phyloP scores from a whole-genome alignment of 2,888 invertebrate genomes.

The Leptothorax acervorum region DNA sequence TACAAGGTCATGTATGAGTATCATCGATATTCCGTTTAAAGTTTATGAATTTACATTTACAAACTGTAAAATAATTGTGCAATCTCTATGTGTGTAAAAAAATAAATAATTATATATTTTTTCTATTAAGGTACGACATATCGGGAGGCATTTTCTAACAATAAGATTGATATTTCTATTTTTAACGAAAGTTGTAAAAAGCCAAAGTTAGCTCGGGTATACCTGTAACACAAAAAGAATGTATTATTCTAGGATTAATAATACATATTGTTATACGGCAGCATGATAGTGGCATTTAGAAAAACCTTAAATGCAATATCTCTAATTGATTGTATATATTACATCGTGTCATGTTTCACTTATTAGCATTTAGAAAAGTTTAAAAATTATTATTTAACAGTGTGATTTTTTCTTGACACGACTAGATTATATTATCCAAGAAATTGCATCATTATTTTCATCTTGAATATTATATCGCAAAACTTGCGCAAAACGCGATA shows the following conservation, averaged over 20 bases:
- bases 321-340: too few relatives aligned
- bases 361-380: neutral
- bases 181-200: neutral
- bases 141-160: neutral
- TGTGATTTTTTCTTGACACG: neutral
- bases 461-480: neutral
- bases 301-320: too few relatives aligned
- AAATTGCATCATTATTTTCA: neutral
- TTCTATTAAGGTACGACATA: too few relatives aligned
- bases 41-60: too few relatives aligned
- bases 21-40: neutral
- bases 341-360: too few relatives aligned
- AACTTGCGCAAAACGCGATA: neutral
- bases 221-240: too few relatives aligned
- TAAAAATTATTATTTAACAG: conserved; percentile 1
- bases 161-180: neutral
- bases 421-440: neutral
- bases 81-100: too few relatives aligned
- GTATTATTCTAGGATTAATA: neutral
- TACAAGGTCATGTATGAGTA: neutral
- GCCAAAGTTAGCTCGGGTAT: too few relatives aligned
- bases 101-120: too few relatives aligned
- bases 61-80: too few relatives aligned
- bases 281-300: neutral
- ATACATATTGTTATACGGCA: neutral